Evolutionary conservation across 2,888 invertebrate species (phyloP).

Genomic region (Labia minor): DNA sequence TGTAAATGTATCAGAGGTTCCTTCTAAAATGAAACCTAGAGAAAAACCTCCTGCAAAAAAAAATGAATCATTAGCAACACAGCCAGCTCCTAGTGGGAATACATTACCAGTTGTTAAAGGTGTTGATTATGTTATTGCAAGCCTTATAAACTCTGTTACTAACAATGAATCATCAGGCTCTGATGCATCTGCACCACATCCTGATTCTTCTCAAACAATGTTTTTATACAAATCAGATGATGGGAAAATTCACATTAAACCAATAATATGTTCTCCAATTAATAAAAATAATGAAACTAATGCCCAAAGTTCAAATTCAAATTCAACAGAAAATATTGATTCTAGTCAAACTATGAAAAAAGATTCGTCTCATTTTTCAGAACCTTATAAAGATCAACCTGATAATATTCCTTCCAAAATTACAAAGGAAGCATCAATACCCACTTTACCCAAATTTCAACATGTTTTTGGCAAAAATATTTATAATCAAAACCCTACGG

Average conservation of each 20-base stretch:
- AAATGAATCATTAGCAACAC: background rate
- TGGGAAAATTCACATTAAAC: constrained; percentile 18
- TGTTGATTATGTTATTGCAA: constrained; percentile 23
- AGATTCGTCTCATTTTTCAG: background rate
- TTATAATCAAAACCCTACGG: constrained; percentile 31
- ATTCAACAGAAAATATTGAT: background rate
- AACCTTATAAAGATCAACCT: background rate
- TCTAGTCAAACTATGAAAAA: background rate
- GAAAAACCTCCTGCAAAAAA: background rate
- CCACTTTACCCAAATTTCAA: constrained; percentile 61
- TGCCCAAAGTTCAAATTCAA: background rate
- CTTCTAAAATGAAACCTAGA: too few relatives aligned
- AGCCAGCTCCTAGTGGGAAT: background rate
- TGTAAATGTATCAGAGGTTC: background rate
- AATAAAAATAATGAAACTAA: background rate
- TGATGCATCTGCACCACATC: constrained; percentile 8
- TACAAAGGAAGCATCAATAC: constrained; percentile 25
- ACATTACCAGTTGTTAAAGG: constrained; percentile 23
- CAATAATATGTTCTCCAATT: constrained; percentile 5
- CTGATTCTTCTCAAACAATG: constrained; percentile 21
- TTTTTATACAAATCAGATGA: constrained; percentile 22
- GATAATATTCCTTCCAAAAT: background rate
- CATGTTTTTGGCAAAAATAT: constrained; percentile 67
- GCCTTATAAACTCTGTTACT: constrained; percentile 20
- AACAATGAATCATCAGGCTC: constrained; percentile 15